Percentiles rank a stretch among this genome's conserved stretches.
Evolutionary conservation across 2,888 invertebrate genomes (phyloP).

Genomic region (Oscheius sp.): DNA sequence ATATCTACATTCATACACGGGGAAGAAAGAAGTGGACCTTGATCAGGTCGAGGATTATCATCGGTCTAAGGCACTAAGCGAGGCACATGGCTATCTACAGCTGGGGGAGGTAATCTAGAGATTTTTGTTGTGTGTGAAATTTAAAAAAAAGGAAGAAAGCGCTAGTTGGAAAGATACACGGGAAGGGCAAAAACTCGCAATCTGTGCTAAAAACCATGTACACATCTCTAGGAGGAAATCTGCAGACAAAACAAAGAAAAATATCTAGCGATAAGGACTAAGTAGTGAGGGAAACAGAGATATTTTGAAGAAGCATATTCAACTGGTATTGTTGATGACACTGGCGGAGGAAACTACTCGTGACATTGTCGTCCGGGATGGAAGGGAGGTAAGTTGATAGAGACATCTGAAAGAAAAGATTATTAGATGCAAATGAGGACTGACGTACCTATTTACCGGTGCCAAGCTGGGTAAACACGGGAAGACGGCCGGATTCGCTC

Average conservation of each 20-base stretch:
- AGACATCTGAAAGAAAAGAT: not conserved
- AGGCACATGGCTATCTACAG: constrained; percentile 35
- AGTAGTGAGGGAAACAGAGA: constrained; percentile 12
- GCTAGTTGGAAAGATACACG: constrained; percentile 32
- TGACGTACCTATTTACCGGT: constrained; percentile 46
- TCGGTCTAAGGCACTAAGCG: constrained; percentile 24
- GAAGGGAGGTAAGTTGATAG: not conserved
- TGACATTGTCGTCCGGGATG: not conserved
- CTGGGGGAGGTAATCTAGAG: constrained; percentile 1
- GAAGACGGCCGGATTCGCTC: constrained; percentile 49
- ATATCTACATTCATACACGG: constrained; percentile 24
- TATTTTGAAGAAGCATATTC: constrained; percentile 2
- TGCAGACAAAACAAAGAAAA: not conserved
- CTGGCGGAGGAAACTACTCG: constrained; percentile 27
- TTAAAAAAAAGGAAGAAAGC: constrained; percentile 16
- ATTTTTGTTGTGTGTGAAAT: constrained; percentile 1
- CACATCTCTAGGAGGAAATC: constrained; percentile 24
- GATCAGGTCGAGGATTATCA: not conserved
- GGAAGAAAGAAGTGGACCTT: constrained; percentile 1
- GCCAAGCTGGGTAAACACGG: constrained; percentile 60
- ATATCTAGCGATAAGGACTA: constrained; percentile 16
- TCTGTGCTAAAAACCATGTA: constrained; percentile 18
- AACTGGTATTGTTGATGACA: constrained; percentile 25
- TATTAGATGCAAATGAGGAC: constrained; percentile 1
- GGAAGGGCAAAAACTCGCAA: constrained; percentile 30